Evolutionary conservation across 2,888 invertebrate genomes (phyloP).

Genomic region (Meghimatium bilineatum): DNA sequence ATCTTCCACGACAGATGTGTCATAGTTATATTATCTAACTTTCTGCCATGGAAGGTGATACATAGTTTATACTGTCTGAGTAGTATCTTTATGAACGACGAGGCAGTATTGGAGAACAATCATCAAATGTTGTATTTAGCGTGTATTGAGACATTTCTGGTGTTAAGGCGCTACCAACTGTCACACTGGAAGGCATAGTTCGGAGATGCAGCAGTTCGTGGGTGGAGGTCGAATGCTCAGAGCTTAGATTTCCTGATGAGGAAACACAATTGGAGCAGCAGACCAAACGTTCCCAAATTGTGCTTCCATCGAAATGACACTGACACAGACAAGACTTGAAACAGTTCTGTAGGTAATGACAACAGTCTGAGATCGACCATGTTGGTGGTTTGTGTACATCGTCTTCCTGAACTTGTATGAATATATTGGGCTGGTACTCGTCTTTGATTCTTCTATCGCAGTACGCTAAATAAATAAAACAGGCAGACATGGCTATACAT

Average conservation of each 20-base stretch:
- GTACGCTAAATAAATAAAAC: slow-evolving; percentile 40
- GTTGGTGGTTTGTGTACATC: background rate
- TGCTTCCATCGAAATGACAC: background rate
- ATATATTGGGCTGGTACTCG: slow-evolving; percentile 3
- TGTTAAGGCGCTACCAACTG: background rate
- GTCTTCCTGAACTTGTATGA: background rate
- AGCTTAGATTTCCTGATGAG: background rate
- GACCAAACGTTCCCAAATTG: background rate
- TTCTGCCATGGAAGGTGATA: too few species aligned
- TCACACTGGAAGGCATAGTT: slow-evolving; percentile 7
- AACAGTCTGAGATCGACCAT: background rate
- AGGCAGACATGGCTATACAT: slow-evolving; percentile 39
- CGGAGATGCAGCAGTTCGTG: slow-evolving; percentile 33
- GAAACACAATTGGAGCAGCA: background rate
- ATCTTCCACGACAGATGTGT: too few species aligned
- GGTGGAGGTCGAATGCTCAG: slow-evolving; percentile 34
- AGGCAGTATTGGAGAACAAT: background rate
- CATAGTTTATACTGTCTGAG: too few species aligned
- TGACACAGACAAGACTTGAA: background rate
- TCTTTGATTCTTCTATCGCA: slow-evolving; percentile 41
- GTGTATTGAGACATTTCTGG: slow-evolving; percentile 18
- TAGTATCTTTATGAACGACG: background rate
- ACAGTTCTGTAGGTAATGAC: background rate
- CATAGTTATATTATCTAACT: too few species aligned
- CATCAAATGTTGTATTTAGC: slow-evolving; percentile 1